These are phyloP conservation scores for Raja brachyura DNA, from an alignment of 2,113 vertebrate genomes.

Conservation along the genomic window DNA sequence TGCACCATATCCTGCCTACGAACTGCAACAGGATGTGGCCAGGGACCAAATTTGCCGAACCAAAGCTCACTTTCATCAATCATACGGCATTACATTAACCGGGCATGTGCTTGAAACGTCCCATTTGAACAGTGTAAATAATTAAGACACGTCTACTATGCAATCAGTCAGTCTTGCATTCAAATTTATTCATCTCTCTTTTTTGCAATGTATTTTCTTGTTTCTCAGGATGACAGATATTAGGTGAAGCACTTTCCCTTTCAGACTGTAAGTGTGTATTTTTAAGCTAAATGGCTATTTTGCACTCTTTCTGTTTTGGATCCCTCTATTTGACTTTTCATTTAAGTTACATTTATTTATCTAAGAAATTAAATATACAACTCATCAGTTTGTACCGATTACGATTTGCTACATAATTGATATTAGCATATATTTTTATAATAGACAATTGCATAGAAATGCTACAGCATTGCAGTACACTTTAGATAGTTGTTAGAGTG, in stretches of 20 bases:
- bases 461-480: no score
- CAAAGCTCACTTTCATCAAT: background rate
- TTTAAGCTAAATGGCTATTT: background rate
- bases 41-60: background rate
- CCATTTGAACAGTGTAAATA: background rate
- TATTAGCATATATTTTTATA: no score
- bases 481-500: no score
- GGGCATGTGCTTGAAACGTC: background rate
- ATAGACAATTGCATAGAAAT: no score
- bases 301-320: background rate
- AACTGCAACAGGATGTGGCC: conserved; percentile 21
- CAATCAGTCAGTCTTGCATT: background rate
- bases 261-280: background rate
- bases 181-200: background rate
- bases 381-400: background rate
- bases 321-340: background rate
- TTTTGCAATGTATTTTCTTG: background rate
- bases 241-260: background rate
- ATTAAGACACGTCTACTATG: background rate
- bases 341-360: background rate
- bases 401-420: background rate
- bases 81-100: conserved; percentile 2
- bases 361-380: background rate
- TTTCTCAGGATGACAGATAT: background rate
- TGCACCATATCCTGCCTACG: conserved; percentile 34